Base-by-base conservation (phyloP, 2,888 invertebrate species). In the Sinotaia quadrata region DNA sequence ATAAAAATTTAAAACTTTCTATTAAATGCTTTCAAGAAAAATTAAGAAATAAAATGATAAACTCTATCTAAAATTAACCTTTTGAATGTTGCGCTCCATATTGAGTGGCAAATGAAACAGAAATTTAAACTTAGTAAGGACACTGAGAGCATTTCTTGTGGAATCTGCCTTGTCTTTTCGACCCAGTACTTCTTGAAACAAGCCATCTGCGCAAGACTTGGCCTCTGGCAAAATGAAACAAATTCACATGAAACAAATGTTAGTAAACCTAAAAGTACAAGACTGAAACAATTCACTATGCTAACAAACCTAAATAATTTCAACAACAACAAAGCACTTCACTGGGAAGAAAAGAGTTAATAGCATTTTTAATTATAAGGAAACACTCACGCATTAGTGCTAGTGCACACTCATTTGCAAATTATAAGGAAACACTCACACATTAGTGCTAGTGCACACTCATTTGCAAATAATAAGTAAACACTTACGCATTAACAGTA, bases 91-190 rank as follows among this genome's bases (percentile, higher is more conserved):
- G 78, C 93, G 93, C 83, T 98, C 97, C 59, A 99, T 97, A 57
- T 94, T 94, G 44, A 95, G 94, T 0, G 98, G 98, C 79, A 99
- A 91, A 87, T 97, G 96, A 88, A 99, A 98, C 10, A 99, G 91
- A 88, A 98, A 97, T 88, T 94, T 94, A 89, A 97, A 98, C 52
- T 98, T 91, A 61, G 95, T 95, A 77, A 99, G 91, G 8, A 98
- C 93, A 70, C 95, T 94, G 4, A 99, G 91, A 0, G 98, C 97
- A 84, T 97, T 97, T 58, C 98, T 91, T 0, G 97, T 98, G 62
- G 96, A 94, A 87, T 99, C 99, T 0, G 98, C 98, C 81, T 94
- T 92, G 85, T 98, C 98, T 85, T 97, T 94, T 67, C 97, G 92
- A 0, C 94, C 92, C 68, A 98, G 89, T 18, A 98, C 97, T 84